Conservation (phyloP, 1,140 invertebrate genomes). For the Meloidogyne exigua region DNA sequence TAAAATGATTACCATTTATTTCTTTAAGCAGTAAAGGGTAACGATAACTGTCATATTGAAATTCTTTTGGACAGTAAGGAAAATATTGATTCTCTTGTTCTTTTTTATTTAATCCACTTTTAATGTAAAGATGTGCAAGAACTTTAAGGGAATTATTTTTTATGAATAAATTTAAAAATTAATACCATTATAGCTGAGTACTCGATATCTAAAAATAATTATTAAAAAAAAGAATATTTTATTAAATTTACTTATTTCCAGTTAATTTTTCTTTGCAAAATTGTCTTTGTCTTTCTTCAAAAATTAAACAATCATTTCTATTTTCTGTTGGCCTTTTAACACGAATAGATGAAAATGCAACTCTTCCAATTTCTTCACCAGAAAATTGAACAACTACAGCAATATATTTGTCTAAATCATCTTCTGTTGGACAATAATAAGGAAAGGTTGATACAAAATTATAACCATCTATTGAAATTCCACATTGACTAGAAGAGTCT, state of each 20-base stretch:
- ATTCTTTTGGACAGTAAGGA: constrained; percentile 31
- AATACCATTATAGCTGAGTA: constrained; percentile 16
- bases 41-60: constrained; percentile 22
- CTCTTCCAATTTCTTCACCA: constrained; percentile 10
- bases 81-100: constrained; percentile 30
- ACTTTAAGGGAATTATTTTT: constrained; percentile 12
- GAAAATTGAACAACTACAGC: constrained; percentile 23
- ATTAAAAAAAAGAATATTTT: background rate
- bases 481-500: background rate
- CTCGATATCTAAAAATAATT: constrained; percentile 7
- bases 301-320: constrained; percentile 16
- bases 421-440: constrained; percentile 13
- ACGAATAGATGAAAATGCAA: constrained; percentile 8
- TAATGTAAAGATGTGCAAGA: constrained; percentile 34
- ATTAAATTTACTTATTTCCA: background rate
- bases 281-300: constrained; percentile 21
- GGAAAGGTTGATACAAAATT: constrained; percentile 7
- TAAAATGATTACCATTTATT: constrained; percentile 28
- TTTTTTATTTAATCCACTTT: background rate
- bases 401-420: background rate
- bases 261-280: background rate
- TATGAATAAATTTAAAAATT: background rate
- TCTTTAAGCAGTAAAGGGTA: constrained; percentile 31
- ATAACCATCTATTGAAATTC: background rate
- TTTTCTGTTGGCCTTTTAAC: background rate